Evolutionary conservation across 2,113 vertebrate species (phyloP).

Genomic region (Grallaria varia): DNA sequence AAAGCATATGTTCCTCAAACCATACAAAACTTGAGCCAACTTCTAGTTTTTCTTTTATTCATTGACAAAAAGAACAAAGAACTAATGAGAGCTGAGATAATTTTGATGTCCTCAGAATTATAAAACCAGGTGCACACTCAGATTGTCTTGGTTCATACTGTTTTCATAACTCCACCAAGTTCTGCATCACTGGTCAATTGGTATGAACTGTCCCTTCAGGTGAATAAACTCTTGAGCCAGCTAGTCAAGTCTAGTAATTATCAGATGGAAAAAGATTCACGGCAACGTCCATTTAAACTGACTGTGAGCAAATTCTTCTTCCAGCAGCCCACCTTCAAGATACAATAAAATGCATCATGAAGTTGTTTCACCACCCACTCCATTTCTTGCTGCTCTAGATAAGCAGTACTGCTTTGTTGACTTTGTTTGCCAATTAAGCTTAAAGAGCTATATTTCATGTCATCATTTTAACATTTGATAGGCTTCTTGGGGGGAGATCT

Average conservation of each 20-base stretch:
- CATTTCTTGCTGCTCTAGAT: background rate
- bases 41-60: background rate
- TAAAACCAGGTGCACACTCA: background rate
- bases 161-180: background rate
- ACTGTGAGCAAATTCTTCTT: background rate
- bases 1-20: background rate
- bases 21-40: background rate
- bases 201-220: background rate
- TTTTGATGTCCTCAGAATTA: background rate
- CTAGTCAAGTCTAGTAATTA: background rate
- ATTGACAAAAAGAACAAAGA: background rate
- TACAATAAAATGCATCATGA: background rate
- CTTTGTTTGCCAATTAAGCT: background rate
- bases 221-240: background rate
- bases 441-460: background rate
- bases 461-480: background rate
- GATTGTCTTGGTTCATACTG: background rate
- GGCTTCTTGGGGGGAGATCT: background rate
- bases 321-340: background rate
- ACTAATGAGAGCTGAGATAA: background rate
- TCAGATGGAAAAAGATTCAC: background rate
- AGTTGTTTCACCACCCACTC: background rate
- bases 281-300: background rate
- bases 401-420: background rate
- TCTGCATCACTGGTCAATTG: background rate